Conservation (phyloP, 2,888 invertebrate species). For the Trissonchulus latispiculum region DNA sequence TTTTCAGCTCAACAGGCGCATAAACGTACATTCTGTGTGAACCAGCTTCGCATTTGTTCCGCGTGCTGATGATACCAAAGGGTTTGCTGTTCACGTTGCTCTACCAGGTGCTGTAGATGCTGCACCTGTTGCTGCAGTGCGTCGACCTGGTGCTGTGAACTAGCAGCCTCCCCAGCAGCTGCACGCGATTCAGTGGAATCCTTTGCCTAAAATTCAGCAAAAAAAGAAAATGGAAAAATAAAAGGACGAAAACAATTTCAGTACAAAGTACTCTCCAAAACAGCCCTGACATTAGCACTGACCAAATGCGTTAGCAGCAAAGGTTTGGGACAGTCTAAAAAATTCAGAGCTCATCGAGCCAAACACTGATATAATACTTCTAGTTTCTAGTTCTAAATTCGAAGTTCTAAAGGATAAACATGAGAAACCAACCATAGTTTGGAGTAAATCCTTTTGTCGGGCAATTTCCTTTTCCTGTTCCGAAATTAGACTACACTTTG, state of each 20-base stretch:
- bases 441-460: too few species aligned
- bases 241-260: neutral
- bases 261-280: too few species aligned
- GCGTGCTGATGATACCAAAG: conserved; percentile 12
- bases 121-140: conserved; percentile 5
- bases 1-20: too few species aligned
- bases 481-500: neutral
- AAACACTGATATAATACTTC: too few species aligned
- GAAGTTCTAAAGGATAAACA: too few species aligned
- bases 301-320: too few species aligned
- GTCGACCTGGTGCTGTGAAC: neutral
- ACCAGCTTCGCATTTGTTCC: conserved; percentile 12
- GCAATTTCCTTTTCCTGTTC: neutral
- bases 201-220: neutral
- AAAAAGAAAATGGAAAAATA: neutral
- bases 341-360: too few species aligned
- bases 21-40: neutral
- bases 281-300: too few species aligned
- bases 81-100: neutral
- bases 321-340: too few species aligned
- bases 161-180: neutral
- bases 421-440: too few species aligned
- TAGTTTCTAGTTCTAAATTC: too few species aligned
- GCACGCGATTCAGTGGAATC: neutral
- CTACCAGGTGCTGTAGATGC: neutral